Base-by-base conservation (phyloP, 2,113 vertebrate species). In the Podiceps cristatus region DNA sequence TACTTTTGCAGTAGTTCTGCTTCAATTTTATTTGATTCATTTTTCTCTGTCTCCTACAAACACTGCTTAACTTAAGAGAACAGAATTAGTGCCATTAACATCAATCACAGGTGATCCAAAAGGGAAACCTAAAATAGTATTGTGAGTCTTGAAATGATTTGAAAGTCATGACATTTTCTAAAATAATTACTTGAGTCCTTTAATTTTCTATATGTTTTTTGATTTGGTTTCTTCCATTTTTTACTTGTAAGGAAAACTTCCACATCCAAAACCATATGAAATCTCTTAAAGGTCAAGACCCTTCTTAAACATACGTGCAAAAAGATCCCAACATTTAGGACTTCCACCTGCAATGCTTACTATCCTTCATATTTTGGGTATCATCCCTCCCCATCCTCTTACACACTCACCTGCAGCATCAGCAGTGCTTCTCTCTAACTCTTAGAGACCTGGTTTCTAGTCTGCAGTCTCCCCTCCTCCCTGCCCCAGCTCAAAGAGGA, bases 11-110 rank as follows among this genome's bases (percentile, higher is more conserved):
- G 25, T 47, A 29, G 7, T 83, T 90, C 63, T 59, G 42, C 24
- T 62, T 79, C 50, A n/a, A 10, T 66, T 74, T 90, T 79, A 44
- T 85, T 82, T 72, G 11, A 78, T 82, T 79, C 4, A 56, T 92
- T 94, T 93, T 78, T 89, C 84, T 86, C 53, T 75, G 27, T 91
- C 60, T 82, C 44, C 24, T 60, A 45, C 27, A 88, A 93, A 92
- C 29, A 40, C 8, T 86, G 27, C 49, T 85, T 76, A 79, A 73
- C 62, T 86, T 58, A 71, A 53, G 18, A 68, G 76, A 91, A 75
- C 11, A 68, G 66, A 66, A 86, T 19, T 74, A 55, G 23, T 72
- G 15, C 7, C 25, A 59, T 58, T 66, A 93, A 37, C 14, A 62
- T 88, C 67, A 83, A 76, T 53, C 71, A 69, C 24, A 29, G 5